A percentile compares a stretch with the other conserved stretches of the same genome.
These are phyloP conservation scores for Orthosia gracilis DNA, from an alignment of 2,888 invertebrate genomes.

Conservation along the genomic window DNA sequence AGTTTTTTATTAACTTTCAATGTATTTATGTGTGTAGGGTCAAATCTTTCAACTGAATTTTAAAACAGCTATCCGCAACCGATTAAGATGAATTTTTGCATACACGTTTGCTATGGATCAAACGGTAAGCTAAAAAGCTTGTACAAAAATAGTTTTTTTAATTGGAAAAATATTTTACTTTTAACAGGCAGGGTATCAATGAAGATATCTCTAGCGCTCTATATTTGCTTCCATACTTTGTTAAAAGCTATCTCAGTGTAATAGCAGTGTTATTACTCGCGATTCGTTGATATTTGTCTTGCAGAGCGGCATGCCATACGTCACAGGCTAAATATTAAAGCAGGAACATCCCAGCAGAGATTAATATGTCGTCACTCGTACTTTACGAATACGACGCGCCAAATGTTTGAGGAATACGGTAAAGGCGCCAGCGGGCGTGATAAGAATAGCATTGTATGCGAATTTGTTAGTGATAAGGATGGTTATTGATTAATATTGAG, in stretches of 20 bases:
- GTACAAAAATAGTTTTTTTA: too few relatives aligned
- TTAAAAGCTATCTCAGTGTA: conserved; percentile 30
- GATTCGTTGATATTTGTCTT: conserved; percentile 67
- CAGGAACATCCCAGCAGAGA: conserved; percentile 75
- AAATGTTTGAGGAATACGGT: conserved; percentile 61
- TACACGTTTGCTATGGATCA: too few relatives aligned
- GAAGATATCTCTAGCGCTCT: not conserved
- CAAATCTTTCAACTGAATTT: too few relatives aligned
- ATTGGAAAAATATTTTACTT: too few relatives aligned
- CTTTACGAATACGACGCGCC: conserved; percentile 73
- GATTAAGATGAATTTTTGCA: too few relatives aligned
- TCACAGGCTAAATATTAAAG: conserved; percentile 77
- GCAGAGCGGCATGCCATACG: conserved; percentile 62
- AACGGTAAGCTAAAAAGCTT: too few relatives aligned
- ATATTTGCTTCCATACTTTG: conserved; percentile 11
- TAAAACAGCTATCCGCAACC: too few relatives aligned
- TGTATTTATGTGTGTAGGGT: too few relatives aligned
- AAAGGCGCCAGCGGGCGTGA: conserved; percentile 50
- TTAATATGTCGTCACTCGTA: conserved; percentile 83
- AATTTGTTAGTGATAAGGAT: not conserved
- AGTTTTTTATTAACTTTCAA: too few relatives aligned
- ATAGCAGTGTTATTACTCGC: conserved; percentile 48
- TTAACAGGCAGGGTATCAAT: too few relatives aligned
- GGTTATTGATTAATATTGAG: not conserved
- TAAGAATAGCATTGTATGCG: conserved; percentile 8